Conservation (phyloP, 2,888 invertebrate genomes). For the Dexiosoma caninum region DNA sequence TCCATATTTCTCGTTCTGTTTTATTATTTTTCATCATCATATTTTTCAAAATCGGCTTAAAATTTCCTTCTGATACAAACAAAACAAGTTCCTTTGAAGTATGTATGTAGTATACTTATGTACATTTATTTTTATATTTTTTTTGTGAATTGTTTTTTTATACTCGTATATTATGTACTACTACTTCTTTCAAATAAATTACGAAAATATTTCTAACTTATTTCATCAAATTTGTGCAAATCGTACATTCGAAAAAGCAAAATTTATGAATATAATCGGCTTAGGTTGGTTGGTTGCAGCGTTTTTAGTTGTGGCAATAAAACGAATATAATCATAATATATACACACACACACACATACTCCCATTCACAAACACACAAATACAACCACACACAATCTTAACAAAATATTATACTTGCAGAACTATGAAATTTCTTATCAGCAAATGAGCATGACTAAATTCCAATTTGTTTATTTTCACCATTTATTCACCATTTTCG, state of each 20-base stretch:
- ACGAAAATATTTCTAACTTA: background rate
- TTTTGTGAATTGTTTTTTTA: background rate
- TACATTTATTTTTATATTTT: too few species aligned
- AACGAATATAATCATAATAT: background rate
- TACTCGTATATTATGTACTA: too few species aligned
- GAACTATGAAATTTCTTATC: constrained; percentile 67
- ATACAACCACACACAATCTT: constrained; percentile 43
- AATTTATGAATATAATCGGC: constrained; percentile 73
- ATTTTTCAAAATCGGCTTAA: constrained; percentile 49
- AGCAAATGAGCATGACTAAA: constrained; percentile 67
- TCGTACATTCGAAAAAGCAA: constrained; percentile 38
- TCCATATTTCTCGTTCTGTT: background rate
- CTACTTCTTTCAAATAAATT: too few species aligned
- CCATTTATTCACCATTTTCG: background rate
- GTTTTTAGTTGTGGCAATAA: constrained; percentile 38
- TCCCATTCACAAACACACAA: constrained; percentile 38
- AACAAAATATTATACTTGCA: constrained; percentile 15
- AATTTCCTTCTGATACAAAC: constrained; percentile 18
- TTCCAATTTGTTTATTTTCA: constrained; percentile 58
- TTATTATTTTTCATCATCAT: background rate
- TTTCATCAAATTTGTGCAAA: constrained; percentile 47
- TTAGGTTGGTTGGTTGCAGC: constrained; percentile 66
- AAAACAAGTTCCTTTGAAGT: constrained; percentile 54
- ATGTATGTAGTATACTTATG: too few species aligned
- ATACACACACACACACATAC: too few species aligned